Conservation (phyloP, 2,888 invertebrate species). For the Pemphredon lugubris region DNA sequence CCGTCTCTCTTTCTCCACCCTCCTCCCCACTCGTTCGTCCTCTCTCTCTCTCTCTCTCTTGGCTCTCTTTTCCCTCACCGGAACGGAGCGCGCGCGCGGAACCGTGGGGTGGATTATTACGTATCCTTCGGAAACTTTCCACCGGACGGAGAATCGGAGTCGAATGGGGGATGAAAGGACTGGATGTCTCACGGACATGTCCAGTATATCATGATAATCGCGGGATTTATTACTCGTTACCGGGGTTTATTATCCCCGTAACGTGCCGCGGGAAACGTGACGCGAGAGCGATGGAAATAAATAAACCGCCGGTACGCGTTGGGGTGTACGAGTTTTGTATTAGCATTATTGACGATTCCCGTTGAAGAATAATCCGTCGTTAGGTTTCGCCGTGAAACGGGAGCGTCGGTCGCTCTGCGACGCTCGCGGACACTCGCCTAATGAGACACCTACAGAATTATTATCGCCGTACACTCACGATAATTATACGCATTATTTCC, state of each 20-base stretch:
- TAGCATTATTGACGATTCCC: no score
- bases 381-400: no score
- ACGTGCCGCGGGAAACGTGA: conserved; percentile 31
- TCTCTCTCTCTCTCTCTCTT: conserved; percentile 2
- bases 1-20: conserved; percentile 9
- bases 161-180: conserved; percentile 48
- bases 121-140: conserved; percentile 61
- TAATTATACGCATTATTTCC: neutral
- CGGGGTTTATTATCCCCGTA: conserved; percentile 44
- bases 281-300: conserved; percentile 33
- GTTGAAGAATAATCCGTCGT: no score
- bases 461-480: neutral
- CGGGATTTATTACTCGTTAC: conserved; percentile 54
- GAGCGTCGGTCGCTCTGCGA: no score
- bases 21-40: conserved; percentile 6
- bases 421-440: no score
- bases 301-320: conserved; percentile 40
- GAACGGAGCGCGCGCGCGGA: conserved; percentile 24
- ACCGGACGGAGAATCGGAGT: conserved; percentile 46
- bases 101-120: conserved; percentile 61
- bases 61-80: conserved; percentile 13
- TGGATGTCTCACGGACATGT: conserved; percentile 44
- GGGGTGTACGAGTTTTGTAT: no score
- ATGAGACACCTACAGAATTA: neutral
- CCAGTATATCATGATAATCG: conserved; percentile 58